Conservation (phyloP, 2,113 vertebrate species). For the Marcusenius ussheri region DNA sequence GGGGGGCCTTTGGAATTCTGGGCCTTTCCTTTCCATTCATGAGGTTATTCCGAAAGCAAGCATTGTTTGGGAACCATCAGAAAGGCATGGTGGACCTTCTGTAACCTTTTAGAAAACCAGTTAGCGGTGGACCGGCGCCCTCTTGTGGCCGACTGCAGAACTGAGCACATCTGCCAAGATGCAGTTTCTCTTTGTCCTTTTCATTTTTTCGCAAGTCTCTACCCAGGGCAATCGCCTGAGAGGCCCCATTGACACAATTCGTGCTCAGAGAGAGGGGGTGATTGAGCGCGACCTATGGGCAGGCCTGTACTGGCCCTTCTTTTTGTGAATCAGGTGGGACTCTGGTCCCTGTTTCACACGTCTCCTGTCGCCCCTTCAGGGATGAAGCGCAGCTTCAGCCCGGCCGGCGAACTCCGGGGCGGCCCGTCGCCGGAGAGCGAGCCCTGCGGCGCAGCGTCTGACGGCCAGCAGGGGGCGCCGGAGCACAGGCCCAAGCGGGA, state of each 20-base stretch:
- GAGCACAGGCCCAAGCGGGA: slow-evolving; percentile 66
- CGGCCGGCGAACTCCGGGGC: slow-evolving; percentile 40
- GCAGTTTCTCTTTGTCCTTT: not conserved
- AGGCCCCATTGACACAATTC: no score
- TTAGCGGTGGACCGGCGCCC: not conserved
- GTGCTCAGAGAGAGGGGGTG: not conserved
- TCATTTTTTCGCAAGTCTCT: not conserved
- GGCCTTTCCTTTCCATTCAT: not conserved
- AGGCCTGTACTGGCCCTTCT: slow-evolving; percentile 20
- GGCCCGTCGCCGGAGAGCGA: slow-evolving; percentile 35
- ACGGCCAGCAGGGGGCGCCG: slow-evolving; percentile 28
- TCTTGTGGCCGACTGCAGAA: not conserved
- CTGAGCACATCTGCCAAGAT: not conserved
- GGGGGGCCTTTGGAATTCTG: not conserved
- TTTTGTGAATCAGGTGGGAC: slow-evolving; percentile 24
- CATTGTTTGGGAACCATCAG: not conserved
- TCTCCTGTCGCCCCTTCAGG: slow-evolving; percentile 44
- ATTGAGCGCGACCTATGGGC: not conserved
- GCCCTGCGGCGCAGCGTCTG: slow-evolving; percentile 18
- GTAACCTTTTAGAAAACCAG: not conserved
- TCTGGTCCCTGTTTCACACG: not conserved
- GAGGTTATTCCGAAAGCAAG: not conserved
- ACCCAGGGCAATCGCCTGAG: not conserved
- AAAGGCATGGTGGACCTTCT: not conserved
- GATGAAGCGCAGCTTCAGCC: slow-evolving; percentile 83